Base-by-base conservation (phyloP, 2,888 invertebrate genomes). In the Lycophotia porphyrea region DNA sequence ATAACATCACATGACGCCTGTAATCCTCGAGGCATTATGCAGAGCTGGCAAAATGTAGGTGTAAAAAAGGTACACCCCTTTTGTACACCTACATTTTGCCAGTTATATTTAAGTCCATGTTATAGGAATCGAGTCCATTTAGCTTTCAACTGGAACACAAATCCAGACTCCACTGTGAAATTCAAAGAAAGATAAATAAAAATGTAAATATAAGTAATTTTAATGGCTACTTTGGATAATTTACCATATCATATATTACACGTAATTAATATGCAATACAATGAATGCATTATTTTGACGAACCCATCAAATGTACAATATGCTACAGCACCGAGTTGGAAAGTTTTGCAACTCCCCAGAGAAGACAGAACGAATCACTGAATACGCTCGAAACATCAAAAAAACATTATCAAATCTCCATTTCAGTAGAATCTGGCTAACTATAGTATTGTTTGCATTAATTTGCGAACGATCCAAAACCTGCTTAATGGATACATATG, bases 401-500 rank as follows among this genome's bases (percentile, higher is more conserved):
- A 69, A 71, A 49, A 69, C 31, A 73, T 76, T 78, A 78, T 60
- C 58, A 67, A 74, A 83, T 77, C 74, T 83, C 65, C 67, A 73
- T 78, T 84, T 74, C 60, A 80, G 67, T 42, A 21, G 85, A 86
- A 78, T 77, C 77, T 79, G 70, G 73, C 88, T 61, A 77, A 82
- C 84, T 88, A 84, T 64, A 80, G 78, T 81, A 88, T 87, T 87
- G 87, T 87, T 88, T 84, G 84, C 85, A 87, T 86, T 88, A 84
- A 86, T 88, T 88, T 86, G 85, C 83, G 81, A 88, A 88, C 88
- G 79, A 87, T 87, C 78, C 78, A 82, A 80, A 82, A 82, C 79
- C 81, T 81, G 84, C 64, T 77, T 89, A 89, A 89, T 89, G 90
- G 88, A 88, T 86, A 81, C 89, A 89, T 89, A 89, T 89, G 89